These are phyloP conservation scores for Megaptera novaeangliae DNA, from an alignment of 2,113 vertebrate species.

Conservation along the genomic window DNA sequence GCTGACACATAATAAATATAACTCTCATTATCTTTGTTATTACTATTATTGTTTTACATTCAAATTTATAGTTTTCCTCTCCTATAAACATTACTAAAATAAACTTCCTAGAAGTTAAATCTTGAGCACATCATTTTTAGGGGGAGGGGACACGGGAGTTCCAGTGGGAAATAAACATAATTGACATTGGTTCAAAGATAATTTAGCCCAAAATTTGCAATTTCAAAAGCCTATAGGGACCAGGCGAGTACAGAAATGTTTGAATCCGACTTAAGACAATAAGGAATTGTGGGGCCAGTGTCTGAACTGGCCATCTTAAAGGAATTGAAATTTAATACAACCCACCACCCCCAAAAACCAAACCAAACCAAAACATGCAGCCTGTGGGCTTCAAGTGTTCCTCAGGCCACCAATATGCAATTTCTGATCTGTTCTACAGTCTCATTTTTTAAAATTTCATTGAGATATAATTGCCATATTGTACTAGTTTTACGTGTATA, in stretches of 20 bases:
- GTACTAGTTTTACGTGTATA: neutral
- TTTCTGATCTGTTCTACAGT: neutral
- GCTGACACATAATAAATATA: neutral
- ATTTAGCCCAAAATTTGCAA: neutral
- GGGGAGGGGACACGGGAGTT: neutral
- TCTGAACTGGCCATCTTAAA: neutral
- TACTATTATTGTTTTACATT: neutral
- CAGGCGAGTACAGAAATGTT: neutral
- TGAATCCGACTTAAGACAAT: neutral
- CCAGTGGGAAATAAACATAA: neutral
- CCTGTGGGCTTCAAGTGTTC: neutral
- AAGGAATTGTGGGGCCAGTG: neutral
- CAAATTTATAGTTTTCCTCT: neutral
- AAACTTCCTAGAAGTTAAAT: neutral
- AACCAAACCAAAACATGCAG: neutral
- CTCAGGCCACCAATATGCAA: neutral
- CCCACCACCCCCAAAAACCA: neutral
- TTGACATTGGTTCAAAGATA: neutral
- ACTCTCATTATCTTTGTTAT: neutral
- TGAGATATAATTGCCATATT: neutral
- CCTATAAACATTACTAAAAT: neutral
- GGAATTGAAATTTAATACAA: slow-evolving; percentile 4
- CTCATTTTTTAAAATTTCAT: neutral
- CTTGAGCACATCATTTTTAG: neutral
- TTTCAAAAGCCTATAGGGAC: neutral